Conservation (phyloP, 2,113 vertebrate species). For the Phylloscopus trochilus region DNA sequence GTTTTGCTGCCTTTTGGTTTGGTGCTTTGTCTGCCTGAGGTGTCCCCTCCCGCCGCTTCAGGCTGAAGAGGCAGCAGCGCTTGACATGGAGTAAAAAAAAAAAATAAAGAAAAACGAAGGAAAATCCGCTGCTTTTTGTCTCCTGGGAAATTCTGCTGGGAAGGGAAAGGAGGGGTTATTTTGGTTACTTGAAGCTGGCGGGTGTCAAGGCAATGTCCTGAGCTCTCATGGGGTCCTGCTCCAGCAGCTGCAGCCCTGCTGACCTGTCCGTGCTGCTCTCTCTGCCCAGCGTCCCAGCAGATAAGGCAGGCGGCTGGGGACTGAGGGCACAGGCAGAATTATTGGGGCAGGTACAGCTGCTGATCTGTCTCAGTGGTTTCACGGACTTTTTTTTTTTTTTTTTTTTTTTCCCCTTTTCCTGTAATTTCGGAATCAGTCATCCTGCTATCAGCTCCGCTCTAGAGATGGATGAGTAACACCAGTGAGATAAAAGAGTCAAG, state of each 20-base stretch:
- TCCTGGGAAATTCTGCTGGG: neutral
- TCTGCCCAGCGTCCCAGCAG: neutral
- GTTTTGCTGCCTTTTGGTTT: neutral
- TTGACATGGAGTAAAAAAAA: neutral
- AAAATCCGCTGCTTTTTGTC: neutral
- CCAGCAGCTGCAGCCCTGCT: neutral
- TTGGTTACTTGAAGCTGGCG: neutral
- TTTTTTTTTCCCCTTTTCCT: neutral
- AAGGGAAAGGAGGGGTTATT: neutral
- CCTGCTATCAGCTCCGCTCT: conserved; percentile 30
- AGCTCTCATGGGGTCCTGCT: neutral
- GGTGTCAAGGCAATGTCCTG: neutral
- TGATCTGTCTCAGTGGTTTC: neutral
- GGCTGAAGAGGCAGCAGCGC: neutral
- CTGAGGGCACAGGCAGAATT: neutral
- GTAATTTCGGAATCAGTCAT: conserved; percentile 43
- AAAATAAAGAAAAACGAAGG: neutral
- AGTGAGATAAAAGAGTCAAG: conserved; percentile 55
- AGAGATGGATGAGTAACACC: conserved; percentile 57
- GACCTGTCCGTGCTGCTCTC: neutral
- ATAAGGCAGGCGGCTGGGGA: neutral
- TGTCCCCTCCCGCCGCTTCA: neutral
- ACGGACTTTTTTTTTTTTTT: neutral
- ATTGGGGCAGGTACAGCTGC: neutral
- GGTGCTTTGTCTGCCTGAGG: neutral